Evolutionary conservation across 2,113 vertebrate species (phyloP), one percentile per base, ranked within the genome.

Genomic region (Sphaerodactylus townsendi): DNA sequence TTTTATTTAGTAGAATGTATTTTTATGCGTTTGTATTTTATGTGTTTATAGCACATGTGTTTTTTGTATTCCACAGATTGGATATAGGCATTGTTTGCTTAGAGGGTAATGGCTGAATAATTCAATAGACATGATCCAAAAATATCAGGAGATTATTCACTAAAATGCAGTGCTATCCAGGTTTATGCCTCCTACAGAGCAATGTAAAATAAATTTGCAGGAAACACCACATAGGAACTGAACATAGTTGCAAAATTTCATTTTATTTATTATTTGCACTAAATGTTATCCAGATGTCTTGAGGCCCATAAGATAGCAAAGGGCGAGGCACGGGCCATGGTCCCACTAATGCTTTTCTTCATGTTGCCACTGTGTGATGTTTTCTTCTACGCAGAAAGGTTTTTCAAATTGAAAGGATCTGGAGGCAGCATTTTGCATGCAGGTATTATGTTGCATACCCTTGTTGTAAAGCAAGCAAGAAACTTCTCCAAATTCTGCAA

Each of bases 51-150:
- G 53, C 19, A n/a, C 84, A 41, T 37, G 81, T 69, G 21, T 90
- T 93, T 87, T 64, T n/a, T 59, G 41, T 50, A n/a, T 56, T 87
- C 82, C n/a, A 88, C 77, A 82, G 76, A 25, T 89, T 89, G 30
- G 65, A 68, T 86, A 87, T 92, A 92, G 0, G 2, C 90, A 88
- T 89, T 93, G 86, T 92, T 93, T 95, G 87, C 89, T 95, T 90
- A 88, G 77, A 88, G 72, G 75, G 82, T 94, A 92, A 93, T 95
- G 90, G 80, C 80, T 92, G 84, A 94, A 89, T 94, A 90, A 85
- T 79, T 95, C 95, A 94, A 95, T 95, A 93, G 89, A 84, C 92
- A 89, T 90, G 92, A 92, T 93, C 19, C 79, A 90, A 88, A 91
- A 86, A 84, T 71, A 92, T 86, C 88, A 68, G 53, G 87, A 74